Evolutionary conservation across 2,888 invertebrate species (phyloP), one percentile per base, ranked within the genome.

Genomic region (Apomyelois bistriatella): DNA sequence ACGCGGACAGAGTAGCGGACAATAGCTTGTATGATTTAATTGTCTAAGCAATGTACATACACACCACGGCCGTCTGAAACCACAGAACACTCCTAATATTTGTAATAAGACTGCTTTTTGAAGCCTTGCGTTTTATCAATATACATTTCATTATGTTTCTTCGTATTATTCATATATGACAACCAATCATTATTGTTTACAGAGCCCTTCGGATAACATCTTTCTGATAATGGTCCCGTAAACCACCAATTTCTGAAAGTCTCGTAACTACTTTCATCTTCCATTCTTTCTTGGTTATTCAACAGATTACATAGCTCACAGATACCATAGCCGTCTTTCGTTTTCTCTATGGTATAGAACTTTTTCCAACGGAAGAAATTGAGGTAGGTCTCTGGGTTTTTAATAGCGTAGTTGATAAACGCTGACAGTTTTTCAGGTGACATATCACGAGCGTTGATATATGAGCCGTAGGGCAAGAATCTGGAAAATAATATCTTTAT

Each of bases 201-300:
- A 0, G 71, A 62, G 0, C 82, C 76, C 61, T 66, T 72, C 0
- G 75, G 76, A 0, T 59, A 58, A 13, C 79, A 79, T 38, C 60
- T 68, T 0, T 67, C 55, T 0, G 56, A 61, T 13, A 80, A 47
- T 0, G 70, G 58, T 0, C 73, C 76, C 1, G 58, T 54, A 32
- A 72, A 76, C 88, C 88, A 88, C 88, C 88, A 88, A 1, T 65
- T 65, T 10, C 86, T 74, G 6, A 87, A 81, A 0, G 60, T 53
- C 2, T 59, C 61, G 37, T 82, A 79, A 0, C 59, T 57, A 13
- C 66, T 76, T 0, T 53, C 52, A 0, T 28, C 57, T 0, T 54
- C 41, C 36, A 70, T 58, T 40, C 59, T 65, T 0, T 54, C 57
- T 1, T 59, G 55, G 46, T 78, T 64, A 54, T 86, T 81, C 0